These are phyloP conservation scores for Neocloeon triangulifer DNA, from an alignment of 1,140 invertebrate genomes.

Conservation along the genomic window DNA sequence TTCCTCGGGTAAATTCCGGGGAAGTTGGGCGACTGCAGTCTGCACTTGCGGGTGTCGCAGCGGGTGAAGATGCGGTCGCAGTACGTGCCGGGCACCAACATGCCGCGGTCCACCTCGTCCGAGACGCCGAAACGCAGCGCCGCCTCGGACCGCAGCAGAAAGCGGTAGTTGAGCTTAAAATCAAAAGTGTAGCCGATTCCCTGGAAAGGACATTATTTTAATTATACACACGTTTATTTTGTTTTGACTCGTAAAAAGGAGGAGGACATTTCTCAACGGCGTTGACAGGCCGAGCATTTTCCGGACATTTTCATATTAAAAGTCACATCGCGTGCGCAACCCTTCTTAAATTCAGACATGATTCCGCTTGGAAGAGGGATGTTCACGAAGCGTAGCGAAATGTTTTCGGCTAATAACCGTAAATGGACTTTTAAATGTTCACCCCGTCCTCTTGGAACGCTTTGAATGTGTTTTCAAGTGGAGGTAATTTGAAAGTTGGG, in stretches of 20 bases:
- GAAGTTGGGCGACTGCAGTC: constrained; percentile 65
- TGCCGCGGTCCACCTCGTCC: constrained; percentile 31
- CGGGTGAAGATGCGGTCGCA: constrained; percentile 54
- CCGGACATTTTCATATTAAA: neutral
- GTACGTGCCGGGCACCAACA: constrained; percentile 42
- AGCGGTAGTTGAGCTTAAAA: constrained; percentile 63
- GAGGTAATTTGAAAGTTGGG: too few relatives aligned
- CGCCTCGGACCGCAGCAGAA: constrained; percentile 45
- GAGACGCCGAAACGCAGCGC: constrained; percentile 39
- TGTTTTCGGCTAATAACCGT: too few relatives aligned
- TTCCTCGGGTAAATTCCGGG: constrained; percentile 67
- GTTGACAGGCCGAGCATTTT: neutral
- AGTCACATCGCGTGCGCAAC: too few relatives aligned
- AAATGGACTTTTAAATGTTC: too few relatives aligned
- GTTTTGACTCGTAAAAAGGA: too few relatives aligned
- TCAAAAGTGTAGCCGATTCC: constrained; percentile 50
- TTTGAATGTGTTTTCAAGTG: too few relatives aligned
- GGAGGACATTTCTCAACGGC: neutral
- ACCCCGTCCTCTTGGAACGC: too few relatives aligned
- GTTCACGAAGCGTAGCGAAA: too few relatives aligned
- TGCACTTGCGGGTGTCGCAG: constrained; percentile 36
- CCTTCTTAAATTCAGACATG: too few relatives aligned
- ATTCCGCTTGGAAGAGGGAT: too few relatives aligned
- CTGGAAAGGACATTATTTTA: constrained; percentile 20
- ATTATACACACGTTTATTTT: neutral